phyloP scores from a whole-genome alignment of 1,140 invertebrate genomes.

The Caerostris darwini region DNA sequence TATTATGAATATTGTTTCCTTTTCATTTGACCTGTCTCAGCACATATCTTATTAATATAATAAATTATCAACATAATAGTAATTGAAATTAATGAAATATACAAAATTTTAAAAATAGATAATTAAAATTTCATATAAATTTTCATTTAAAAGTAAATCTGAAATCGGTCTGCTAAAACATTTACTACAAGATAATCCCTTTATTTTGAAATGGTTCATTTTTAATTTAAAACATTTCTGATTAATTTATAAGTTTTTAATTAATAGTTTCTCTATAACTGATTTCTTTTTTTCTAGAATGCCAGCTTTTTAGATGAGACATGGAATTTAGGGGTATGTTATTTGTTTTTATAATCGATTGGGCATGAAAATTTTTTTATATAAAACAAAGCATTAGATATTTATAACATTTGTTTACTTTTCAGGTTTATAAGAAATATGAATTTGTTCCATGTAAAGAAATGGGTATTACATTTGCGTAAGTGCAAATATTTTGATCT shows the following conservation, averaged over 20 bases:
- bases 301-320: constrained; percentile 75
- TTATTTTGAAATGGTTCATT: too few species aligned
- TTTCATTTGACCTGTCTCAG: too few species aligned
- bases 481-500: background rate
- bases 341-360: background rate
- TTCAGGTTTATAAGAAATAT: constrained; percentile 70
- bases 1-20: too few species aligned
- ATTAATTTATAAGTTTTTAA: background rate
- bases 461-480: constrained; percentile 77
- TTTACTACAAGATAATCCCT: too few species aligned
- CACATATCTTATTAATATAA: too few species aligned
- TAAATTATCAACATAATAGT: too few species aligned
- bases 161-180: too few species aligned
- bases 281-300: constrained; percentile 50
- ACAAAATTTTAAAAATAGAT: too few species aligned
- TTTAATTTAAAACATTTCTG: too few species aligned
- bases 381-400: background rate
- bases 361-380: background rate
- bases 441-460: constrained; percentile 77
- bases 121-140: too few species aligned
- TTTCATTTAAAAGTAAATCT: too few species aligned
- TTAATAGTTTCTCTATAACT: background rate
- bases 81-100: too few species aligned
- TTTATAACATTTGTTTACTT: background rate
- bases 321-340: constrained; percentile 69